Evolutionary conservation across 2,113 vertebrate genomes (phyloP).

Genomic region (Hippocampus guttulatus): DNA sequence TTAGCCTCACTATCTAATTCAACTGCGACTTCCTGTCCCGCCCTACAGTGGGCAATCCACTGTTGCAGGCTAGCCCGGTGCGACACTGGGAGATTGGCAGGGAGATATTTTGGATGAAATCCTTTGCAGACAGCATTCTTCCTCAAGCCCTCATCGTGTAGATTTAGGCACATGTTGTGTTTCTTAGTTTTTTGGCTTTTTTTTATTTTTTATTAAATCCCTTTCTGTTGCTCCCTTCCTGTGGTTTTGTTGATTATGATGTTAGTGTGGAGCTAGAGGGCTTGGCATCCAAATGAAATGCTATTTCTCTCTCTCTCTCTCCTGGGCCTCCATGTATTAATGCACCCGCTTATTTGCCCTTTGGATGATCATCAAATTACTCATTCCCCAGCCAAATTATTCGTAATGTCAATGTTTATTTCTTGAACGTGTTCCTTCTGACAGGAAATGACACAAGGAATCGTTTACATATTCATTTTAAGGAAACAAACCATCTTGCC

Average conservation of each 20-base stretch:
- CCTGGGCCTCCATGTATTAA: conserved; percentile 47
- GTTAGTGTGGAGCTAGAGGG: conserved; percentile 58
- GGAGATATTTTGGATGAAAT: conserved; percentile 36
- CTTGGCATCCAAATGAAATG: conserved; percentile 68
- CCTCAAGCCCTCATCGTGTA: conserved; percentile 22
- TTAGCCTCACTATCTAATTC: background rate
- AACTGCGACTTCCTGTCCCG: background rate
- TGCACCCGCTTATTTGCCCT: conserved; percentile 44
- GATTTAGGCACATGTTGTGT: conserved; percentile 22
- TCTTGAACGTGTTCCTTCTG: background rate
- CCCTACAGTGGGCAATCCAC: conserved; percentile 3
- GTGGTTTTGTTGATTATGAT: conserved; percentile 67
- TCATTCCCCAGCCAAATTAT: background rate
- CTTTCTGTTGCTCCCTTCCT: conserved; percentile 19
- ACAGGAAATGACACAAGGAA: background rate
- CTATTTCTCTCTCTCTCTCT: conserved; percentile 35
- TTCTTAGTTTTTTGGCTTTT: conserved; percentile 23
- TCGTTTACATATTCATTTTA: background rate
- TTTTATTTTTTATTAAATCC: conserved; percentile 34
- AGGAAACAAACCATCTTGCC: background rate
- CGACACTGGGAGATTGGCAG: conserved; percentile 33
- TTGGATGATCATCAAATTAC: background rate
- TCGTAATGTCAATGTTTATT: background rate
- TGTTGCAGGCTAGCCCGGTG: conserved; percentile 34
- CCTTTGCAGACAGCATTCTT: conserved; percentile 46